phyloP scores from a whole-genome alignment of 2,113 vertebrate genomes.

The Sinocyclocheilus anshuiensis region DNA sequence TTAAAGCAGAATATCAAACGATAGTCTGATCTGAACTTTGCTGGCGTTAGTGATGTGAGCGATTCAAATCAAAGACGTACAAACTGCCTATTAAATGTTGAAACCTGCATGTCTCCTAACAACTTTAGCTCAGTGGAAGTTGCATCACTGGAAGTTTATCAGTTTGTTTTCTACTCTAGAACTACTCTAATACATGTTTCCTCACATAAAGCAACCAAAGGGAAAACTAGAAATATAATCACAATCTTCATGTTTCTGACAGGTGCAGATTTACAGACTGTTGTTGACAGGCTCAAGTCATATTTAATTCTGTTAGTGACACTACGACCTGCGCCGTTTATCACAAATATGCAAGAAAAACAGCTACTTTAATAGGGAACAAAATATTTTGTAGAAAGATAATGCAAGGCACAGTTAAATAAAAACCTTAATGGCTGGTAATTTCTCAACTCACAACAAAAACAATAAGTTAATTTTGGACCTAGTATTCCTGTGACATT shows the following conservation, averaged over 20 bases:
- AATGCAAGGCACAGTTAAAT: neutral
- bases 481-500: neutral
- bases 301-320: neutral
- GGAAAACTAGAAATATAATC: neutral
- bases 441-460: neutral
- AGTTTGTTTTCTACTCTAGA: neutral
- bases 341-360: neutral
- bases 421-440: neutral
- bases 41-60: neutral
- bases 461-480: neutral
- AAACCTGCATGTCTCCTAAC: neutral
- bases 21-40: slow-evolving; percentile 15
- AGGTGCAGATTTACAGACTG: neutral
- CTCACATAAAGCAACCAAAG: neutral
- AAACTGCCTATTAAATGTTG: slow-evolving; percentile 5
- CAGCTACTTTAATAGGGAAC: neutral
- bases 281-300: neutral
- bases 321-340: neutral
- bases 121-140: neutral
- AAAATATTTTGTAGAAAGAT: neutral
- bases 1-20: slow-evolving; percentile 1
- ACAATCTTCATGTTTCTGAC: neutral
- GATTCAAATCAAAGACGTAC: neutral
- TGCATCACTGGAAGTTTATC: neutral
- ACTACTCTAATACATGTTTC: neutral